Evolutionary conservation across 1,140 invertebrate genomes (phyloP), one percentile per base, ranked within the genome.

Genomic region (Zaprionus ornatus): DNA sequence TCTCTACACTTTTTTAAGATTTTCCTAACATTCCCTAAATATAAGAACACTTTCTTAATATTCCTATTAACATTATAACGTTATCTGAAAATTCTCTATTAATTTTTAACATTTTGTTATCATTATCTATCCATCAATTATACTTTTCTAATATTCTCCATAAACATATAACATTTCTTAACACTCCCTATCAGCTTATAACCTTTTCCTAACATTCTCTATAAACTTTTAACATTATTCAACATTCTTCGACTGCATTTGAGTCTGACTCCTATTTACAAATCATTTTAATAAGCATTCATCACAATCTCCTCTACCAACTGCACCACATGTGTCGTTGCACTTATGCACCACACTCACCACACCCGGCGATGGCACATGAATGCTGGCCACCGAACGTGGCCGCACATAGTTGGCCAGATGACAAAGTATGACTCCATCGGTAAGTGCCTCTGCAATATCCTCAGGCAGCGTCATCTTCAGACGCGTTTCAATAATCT

Each of bases 361-460:
- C 95, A 98, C 97, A 88, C 97, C 97, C 63, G 97, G 96, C 71
- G 97, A 98, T 77, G 98, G 98, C 86, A 99, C 98, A 94, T 98
- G 98, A 70, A 99, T 98, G 90, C 97, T 98, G 57, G 96, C 96
- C 40, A 99, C 97, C 54, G 98, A 96, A 80, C 97, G 94, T 13
- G 98, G 97, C 78, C 96, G 95, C 70, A 99, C 96, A 92, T 98
- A 96, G 92, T 99, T 99, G 35, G 97, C 98, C 69, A 99, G 94
- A 93, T 99, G 98, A 92, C 98, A 99, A 10, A 99, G 93, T 61
- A 99, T 97, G 27, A 99, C 98, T 35, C 98, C 98, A 93, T 99
- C 98, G 35, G 95, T 95, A 57, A 99, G 93, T 45, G 97, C 97
- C 50, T 96, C 95, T n/a, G 97, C 95, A 69, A 99, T 93, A 92